These are phyloP conservation scores for Ceramica pisi DNA, from an alignment of 2,888 invertebrate species.

Conservation along the genomic window DNA sequence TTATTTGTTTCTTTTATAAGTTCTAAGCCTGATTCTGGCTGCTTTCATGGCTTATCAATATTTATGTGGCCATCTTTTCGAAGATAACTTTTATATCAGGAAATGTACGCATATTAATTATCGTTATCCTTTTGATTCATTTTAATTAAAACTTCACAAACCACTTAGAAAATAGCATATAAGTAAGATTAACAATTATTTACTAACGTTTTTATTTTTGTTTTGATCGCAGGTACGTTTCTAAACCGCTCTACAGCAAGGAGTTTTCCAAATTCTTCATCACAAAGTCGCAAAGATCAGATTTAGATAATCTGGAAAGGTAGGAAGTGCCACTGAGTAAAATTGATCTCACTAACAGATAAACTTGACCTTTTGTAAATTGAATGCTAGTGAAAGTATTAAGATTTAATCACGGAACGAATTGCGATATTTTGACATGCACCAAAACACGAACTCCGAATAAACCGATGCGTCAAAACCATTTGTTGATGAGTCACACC, in stretches of 20 bases:
- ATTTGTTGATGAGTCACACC: neutral
- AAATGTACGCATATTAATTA: neutral
- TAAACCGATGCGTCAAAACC: neutral
- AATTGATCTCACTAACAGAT: neutral
- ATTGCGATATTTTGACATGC: neutral
- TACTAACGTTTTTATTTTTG: conserved; percentile 10
- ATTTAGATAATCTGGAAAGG: neutral
- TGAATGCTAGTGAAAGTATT: conserved; percentile 21
- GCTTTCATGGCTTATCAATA: conserved; percentile 1
- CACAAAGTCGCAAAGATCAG: neutral
- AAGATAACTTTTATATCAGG: conserved; percentile 1
- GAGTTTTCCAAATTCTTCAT: neutral
- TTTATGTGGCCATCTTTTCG: neutral
- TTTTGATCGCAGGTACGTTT: conserved; percentile 42
- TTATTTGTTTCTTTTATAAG: conserved; percentile 18
- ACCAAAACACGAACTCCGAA: conserved; percentile 8
- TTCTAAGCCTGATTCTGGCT: conserved; percentile 4
- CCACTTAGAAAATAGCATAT: neutral
- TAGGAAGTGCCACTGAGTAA: neutral
- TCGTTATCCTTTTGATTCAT: neutral
- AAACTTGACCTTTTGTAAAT: conserved; percentile 23
- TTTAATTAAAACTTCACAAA: neutral
- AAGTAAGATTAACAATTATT: neutral
- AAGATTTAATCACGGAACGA: neutral
- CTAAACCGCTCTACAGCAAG: conserved; percentile 9